A percentile compares a stretch with the other conserved stretches of the same genome.
Evolutionary conservation across 2,888 invertebrate species (phyloP).

Genomic region (Drosophila trichaetosa): DNA sequence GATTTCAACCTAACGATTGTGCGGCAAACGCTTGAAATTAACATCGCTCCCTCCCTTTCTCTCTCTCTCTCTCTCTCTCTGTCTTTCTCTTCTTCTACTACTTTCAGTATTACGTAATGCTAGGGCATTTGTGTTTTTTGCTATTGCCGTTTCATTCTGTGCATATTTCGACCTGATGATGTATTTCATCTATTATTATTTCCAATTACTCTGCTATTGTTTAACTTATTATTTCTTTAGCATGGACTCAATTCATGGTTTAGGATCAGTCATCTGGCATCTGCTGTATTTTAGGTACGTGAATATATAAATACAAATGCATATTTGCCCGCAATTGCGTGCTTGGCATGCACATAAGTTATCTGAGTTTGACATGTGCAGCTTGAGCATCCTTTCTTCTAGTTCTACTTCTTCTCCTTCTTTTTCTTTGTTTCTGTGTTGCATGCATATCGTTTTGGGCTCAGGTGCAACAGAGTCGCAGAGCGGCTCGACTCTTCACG

Average conservation of each 20-base stretch:
- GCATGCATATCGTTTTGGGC: not conserved
- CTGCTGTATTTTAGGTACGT: not conserved
- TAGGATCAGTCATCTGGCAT: not conserved
- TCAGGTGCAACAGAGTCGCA: conserved; percentile 22
- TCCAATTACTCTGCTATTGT: not conserved
- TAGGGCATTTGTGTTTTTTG: not conserved
- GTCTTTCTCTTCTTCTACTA: not conserved
- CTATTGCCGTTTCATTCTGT: conserved; percentile 2
- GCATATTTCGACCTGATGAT: not conserved
- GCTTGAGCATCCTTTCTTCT: conserved; percentile 5
- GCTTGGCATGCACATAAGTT: conserved; percentile 12
- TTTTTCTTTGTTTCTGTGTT: not conserved
- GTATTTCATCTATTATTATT: not conserved
- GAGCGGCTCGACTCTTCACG: not conserved
- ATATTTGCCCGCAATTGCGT: conserved; percentile 14
- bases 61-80: not conserved
- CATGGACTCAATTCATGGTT: not conserved
- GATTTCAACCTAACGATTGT: conserved; percentile 60
- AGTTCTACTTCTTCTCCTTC: not conserved
- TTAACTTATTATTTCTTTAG: not conserved
- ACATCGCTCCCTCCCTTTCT: conserved; percentile 8
- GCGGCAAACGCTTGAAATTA: conserved; percentile 38
- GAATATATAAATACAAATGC: not conserved
- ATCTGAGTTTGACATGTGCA: conserved; percentile 2
- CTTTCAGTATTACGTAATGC: conserved; percentile 19